A percentile compares a stretch with the other conserved stretches of the same genome.
Evolutionary conservation across 2,888 invertebrate genomes (phyloP).

Genomic region (Anoplius nigerrimus): DNA sequence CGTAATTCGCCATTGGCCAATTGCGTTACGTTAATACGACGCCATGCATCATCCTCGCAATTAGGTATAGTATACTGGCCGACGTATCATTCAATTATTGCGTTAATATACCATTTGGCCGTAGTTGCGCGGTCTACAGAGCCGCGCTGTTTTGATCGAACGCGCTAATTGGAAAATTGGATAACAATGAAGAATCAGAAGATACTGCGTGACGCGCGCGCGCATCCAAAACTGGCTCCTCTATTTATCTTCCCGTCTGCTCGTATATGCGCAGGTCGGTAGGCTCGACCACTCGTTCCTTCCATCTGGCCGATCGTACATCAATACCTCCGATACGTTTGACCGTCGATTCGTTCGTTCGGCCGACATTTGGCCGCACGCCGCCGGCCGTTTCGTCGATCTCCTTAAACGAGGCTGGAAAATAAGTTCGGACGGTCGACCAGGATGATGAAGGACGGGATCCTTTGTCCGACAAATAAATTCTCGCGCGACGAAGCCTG

Average conservation of each 20-base stretch:
- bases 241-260: neutral
- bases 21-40: too few species aligned
- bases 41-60: too few species aligned
- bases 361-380: neutral
- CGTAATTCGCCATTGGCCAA: too few species aligned
- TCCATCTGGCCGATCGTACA: neutral
- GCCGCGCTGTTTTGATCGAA: too few species aligned
- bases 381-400: too few species aligned
- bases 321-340: neutral
- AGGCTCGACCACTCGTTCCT: neutral
- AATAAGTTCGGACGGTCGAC: neutral
- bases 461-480: conserved; percentile 44
- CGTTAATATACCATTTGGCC: too few species aligned
- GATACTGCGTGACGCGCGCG: too few species aligned
- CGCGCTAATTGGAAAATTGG: too few species aligned
- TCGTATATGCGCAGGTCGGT: neutral
- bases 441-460: neutral
- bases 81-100: too few species aligned
- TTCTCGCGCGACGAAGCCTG: conserved; percentile 48
- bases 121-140: too few species aligned
- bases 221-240: neutral
- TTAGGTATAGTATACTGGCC: too few species aligned
- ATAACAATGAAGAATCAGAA: too few species aligned
- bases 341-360: neutral
- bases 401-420: neutral